These are phyloP conservation scores for Ramphastos sulfuratus DNA, from an alignment of 2,113 vertebrate genomes.

Conservation along the genomic window DNA sequence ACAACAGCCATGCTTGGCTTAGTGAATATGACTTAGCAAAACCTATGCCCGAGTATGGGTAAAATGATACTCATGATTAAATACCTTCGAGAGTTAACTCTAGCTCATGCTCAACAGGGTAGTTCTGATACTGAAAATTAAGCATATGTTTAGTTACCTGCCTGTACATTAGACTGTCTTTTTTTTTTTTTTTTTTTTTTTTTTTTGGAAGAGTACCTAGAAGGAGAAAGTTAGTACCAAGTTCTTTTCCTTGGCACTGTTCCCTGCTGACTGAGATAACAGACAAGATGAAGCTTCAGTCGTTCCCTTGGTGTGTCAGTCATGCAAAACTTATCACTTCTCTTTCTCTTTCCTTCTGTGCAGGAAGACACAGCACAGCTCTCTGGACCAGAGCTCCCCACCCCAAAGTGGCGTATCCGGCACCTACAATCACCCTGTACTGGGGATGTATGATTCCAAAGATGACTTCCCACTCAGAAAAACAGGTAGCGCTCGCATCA, in stretches of 20 bases:
- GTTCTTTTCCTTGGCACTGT: not conserved
- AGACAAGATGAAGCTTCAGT: not conserved
- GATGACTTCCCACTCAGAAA: conserved; percentile 98
- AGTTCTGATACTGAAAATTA: not conserved
- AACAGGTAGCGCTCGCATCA: conserved; percentile 80
- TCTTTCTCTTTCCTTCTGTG: not conserved
- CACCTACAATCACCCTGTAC: conserved; percentile 90
- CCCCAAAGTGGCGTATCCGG: conserved; percentile 88
- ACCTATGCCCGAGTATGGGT: not conserved
- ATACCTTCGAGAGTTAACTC: not conserved
- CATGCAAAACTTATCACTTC: not conserved
- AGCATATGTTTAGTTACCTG: not conserved
- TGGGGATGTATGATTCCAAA: conserved; percentile 95
- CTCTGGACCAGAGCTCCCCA: conserved; percentile 96
- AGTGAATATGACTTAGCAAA: not conserved
- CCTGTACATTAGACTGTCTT: not conserved
- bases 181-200: not conserved
- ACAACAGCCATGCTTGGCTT: not conserved
- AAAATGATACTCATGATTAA: not conserved
- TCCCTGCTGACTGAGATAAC: not conserved
- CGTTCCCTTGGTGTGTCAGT: not conserved
- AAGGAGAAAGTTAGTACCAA: not conserved
- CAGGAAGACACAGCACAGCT: conserved; percentile 98
- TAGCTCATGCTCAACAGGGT: not conserved
- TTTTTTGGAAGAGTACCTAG: not conserved